Evolutionary conservation across 2,113 vertebrate species (phyloP).

Genomic region (Festucalex cinctus): DNA sequence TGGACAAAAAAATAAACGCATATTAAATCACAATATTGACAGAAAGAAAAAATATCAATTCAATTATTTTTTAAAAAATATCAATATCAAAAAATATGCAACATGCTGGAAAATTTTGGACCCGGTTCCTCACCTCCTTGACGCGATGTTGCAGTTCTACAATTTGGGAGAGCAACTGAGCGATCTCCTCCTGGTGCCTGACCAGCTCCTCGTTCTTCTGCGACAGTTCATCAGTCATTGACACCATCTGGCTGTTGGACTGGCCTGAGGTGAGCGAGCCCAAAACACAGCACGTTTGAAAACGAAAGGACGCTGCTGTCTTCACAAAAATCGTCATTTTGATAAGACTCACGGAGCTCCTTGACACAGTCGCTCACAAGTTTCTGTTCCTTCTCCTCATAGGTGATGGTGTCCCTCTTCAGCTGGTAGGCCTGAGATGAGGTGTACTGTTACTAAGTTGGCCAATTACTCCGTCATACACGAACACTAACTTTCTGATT

Average conservation of each 20-base stretch:
- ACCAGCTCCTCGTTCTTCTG: constrained; percentile 87
- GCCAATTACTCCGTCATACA: background rate
- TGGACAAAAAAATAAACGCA: too few species aligned
- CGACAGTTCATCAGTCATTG: constrained; percentile 85
- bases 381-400: constrained; percentile 95
- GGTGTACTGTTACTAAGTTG: background rate
- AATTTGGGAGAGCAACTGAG: constrained; percentile 89
- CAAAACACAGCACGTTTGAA: background rate
- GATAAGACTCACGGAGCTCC: constrained; percentile 86
- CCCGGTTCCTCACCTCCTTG: constrained; percentile 77
- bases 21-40: too few species aligned
- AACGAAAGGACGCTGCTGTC: background rate
- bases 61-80: too few species aligned
- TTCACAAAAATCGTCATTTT: too few species aligned
- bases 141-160: constrained; percentile 91
- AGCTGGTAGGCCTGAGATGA: constrained; percentile 82
- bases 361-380: constrained; percentile 94
- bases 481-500: background rate
- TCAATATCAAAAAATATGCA: too few species aligned
- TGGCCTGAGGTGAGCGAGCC: constrained; percentile 73
- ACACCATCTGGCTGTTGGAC: constrained; percentile 90
- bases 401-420: constrained; percentile 90
- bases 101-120: background rate
- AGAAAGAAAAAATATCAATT: too few species aligned
- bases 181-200: constrained; percentile 92